A percentile compares a stretch with the other conserved stretches of the same genome.
phyloP scores from a whole-genome alignment of 1,140 invertebrate genomes.

The Philotrypesis tridentata region DNA sequence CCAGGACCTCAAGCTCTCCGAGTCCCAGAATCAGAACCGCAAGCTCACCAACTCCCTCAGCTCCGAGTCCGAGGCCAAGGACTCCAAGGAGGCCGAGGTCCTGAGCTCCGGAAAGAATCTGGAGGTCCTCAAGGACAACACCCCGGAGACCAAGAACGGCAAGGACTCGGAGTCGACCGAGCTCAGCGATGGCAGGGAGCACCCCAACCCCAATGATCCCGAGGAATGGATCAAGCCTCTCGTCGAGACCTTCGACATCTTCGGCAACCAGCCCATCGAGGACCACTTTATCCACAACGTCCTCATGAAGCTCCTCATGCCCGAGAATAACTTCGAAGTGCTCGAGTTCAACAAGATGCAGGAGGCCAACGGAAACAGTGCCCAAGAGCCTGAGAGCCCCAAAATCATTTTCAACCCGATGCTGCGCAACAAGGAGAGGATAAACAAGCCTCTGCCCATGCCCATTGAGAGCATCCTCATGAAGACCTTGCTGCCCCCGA shows the following conservation, averaged over 20 bases:
- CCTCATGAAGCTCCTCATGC: slow-evolving; percentile 37
- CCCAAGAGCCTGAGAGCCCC: neutral
- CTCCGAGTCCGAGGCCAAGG: neutral
- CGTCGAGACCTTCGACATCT: slow-evolving; percentile 47
- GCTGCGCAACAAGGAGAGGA: slow-evolving; percentile 4
- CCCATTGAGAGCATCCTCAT: slow-evolving; percentile 38
- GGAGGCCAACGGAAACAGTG: neutral
- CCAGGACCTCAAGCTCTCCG: slow-evolving; percentile 29
- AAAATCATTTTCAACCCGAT: slow-evolving; percentile 12
- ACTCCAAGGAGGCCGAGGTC: slow-evolving; percentile 14
- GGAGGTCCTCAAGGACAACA: neutral
- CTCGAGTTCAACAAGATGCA: slow-evolving; percentile 49
- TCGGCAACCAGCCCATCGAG: slow-evolving; percentile 46
- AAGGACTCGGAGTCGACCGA: neutral
- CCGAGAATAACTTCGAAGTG: slow-evolving; percentile 40
- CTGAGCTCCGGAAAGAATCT: neutral
- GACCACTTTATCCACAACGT: slow-evolving; percentile 45
- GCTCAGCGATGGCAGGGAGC: slow-evolving; percentile 32
- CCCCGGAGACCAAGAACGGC: neutral
- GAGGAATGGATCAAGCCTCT: slow-evolving; percentile 48
- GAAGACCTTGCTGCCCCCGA: slow-evolving; percentile 36
- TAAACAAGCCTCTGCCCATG: neutral
- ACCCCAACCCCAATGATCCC: slow-evolving; percentile 35
- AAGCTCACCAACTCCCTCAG: slow-evolving; percentile 19
- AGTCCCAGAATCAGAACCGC: slow-evolving; percentile 36